Evolutionary conservation across 2,888 invertebrate species (phyloP).

Genomic region (Ligdia adustata): DNA sequence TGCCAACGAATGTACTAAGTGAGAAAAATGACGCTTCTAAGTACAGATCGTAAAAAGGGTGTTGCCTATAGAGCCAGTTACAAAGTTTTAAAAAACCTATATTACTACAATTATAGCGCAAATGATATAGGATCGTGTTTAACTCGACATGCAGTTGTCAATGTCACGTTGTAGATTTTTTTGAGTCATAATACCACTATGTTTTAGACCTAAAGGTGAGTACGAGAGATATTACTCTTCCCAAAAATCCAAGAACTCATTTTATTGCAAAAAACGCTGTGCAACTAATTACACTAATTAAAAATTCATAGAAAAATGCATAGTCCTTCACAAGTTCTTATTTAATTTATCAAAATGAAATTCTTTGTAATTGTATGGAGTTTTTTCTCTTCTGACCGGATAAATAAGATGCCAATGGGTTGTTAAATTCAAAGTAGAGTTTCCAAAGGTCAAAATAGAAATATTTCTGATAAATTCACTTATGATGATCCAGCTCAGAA

Average conservation of each 20-base stretch:
- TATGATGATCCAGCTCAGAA: slow-evolving; percentile 25
- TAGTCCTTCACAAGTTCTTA: slow-evolving; percentile 39
- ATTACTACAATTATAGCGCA: not conserved
- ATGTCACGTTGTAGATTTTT: not conserved
- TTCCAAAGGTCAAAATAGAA: slow-evolving; percentile 31
- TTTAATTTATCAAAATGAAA: slow-evolving; percentile 36
- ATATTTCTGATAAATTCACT: slow-evolving; percentile 29
- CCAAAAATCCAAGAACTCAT: slow-evolving; percentile 11
- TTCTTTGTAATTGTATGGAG: slow-evolving; percentile 34
- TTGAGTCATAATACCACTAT: not conserved
- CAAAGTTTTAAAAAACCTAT: not conserved
- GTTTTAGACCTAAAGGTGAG: slow-evolving; percentile 1
- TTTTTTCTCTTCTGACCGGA: slow-evolving; percentile 31
- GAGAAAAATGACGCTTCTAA: slow-evolving; percentile 10
- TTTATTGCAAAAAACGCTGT: not conserved
- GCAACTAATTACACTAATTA: slow-evolving; percentile 30
- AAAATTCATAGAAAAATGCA: slow-evolving; percentile 36
- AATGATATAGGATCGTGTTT: not conserved
- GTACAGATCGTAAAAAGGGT: slow-evolving; percentile 4
- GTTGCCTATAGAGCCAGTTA: not conserved
- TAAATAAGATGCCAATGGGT: slow-evolving; percentile 30
- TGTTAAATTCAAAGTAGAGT: slow-evolving; percentile 32
- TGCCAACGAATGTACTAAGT: slow-evolving; percentile 5
- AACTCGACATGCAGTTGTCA: not conserved
- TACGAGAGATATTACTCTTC: slow-evolving; percentile 30